Percentiles rank a stretch among this genome's conserved stretches.
Conservation (phyloP, 1,140 invertebrate species). For the Conus betulinus region DNA sequence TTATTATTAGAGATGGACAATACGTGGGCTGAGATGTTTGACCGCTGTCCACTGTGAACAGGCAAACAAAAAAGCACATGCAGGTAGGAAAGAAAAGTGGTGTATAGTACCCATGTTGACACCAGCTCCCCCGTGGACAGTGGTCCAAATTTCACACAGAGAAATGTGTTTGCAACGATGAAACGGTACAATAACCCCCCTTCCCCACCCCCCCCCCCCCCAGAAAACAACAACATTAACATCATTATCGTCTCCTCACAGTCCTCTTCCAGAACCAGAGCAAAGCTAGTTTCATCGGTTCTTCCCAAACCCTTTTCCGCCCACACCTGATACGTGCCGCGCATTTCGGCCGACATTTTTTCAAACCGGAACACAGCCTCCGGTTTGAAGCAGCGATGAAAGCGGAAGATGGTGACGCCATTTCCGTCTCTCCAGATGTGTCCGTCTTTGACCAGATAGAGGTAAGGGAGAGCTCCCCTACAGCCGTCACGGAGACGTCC, state of each 20-base stretch:
- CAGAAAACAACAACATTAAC: neutral
- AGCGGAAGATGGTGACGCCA: neutral
- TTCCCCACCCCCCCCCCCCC: neutral
- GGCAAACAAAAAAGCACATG: too few species aligned
- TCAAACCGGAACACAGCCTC: constrained; percentile 21
- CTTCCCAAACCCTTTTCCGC: neutral
- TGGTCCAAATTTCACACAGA: neutral
- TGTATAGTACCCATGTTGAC: neutral
- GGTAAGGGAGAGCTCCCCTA: neutral
- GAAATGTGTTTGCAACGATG: neutral
- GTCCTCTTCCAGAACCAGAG: neutral
- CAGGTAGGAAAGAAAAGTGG: neutral
- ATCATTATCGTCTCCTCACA: neutral
- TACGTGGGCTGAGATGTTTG: too few species aligned
- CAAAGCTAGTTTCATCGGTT: neutral
- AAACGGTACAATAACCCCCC: neutral
- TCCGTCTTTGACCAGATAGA: neutral
- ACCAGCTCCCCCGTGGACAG: neutral
- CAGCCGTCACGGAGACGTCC: neutral
- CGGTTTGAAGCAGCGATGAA: neutral
- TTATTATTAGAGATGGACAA: too few species aligned
- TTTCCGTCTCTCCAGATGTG: neutral
- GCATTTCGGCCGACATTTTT: neutral
- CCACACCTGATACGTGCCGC: neutral
- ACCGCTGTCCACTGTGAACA: too few species aligned